Conservation (phyloP, 1,140 invertebrate species). For the Laupala kohalensis region DNA sequence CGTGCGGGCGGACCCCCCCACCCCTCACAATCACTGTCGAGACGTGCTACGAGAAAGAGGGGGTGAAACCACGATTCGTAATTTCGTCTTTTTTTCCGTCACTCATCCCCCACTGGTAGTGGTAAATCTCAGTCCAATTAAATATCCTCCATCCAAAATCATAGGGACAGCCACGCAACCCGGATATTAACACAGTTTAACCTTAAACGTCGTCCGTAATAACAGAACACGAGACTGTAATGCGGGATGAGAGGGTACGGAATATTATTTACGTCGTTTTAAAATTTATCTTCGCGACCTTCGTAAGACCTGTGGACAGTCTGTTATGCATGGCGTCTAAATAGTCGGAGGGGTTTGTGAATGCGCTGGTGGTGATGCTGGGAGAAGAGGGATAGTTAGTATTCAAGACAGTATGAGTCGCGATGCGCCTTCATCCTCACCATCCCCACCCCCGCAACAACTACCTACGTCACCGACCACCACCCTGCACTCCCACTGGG, state of each 20-base stretch:
- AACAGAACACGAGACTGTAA: neutral
- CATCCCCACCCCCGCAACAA: too few species aligned
- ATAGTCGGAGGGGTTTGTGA: neutral
- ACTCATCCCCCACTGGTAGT: neutral
- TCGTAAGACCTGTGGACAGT: neutral
- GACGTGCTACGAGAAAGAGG: too few species aligned
- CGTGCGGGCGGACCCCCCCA: too few species aligned
- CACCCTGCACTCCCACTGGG: constrained; percentile 10
- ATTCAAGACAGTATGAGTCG: neutral
- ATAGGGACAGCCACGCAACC: neutral
- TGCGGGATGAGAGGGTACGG: neutral
- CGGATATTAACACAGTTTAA: neutral
- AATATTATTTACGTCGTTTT: neutral
- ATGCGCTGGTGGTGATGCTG: too few species aligned
- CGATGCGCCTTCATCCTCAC: too few species aligned
- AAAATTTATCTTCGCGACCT: neutral
- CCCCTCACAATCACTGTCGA: too few species aligned
- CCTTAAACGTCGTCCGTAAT: neutral
- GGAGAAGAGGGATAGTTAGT: neutral
- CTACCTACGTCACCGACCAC: too few species aligned
- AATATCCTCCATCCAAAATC: neutral
- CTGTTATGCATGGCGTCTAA: neutral
- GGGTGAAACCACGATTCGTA: neutral
- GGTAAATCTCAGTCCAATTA: neutral
- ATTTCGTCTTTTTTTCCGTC: neutral